These are phyloP conservation scores for Brachyptera putata DNA, from an alignment of 2,888 invertebrate genomes.

Conservation along the genomic window DNA sequence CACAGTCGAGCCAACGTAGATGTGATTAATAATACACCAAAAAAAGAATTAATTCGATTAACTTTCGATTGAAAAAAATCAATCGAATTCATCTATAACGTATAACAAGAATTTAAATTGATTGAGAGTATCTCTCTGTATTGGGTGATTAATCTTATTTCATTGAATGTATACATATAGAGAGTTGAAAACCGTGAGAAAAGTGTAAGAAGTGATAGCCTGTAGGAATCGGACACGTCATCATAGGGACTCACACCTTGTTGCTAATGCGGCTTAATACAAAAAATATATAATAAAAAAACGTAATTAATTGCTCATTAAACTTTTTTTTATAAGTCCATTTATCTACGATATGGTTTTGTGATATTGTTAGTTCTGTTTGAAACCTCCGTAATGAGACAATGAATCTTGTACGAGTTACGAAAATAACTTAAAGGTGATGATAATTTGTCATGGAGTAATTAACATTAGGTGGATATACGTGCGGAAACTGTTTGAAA, in stretches of 20 bases:
- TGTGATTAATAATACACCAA: conserved; percentile 12
- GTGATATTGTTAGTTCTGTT: too few species aligned
- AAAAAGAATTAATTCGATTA: conserved; percentile 12
- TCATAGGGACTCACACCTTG: background rate
- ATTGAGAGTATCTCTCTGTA: background rate
- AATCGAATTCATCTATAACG: background rate
- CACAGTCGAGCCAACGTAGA: background rate
- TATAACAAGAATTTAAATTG: conserved; percentile 13
- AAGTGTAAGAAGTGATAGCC: too few species aligned
- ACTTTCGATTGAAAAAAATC: background rate
- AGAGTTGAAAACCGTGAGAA: background rate
- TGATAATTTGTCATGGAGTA: conserved; percentile 16
- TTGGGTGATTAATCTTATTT: background rate
- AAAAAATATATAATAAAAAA: background rate
- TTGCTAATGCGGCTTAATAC: too few species aligned
- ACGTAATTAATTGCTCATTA: conserved; percentile 7
- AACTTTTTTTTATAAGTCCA: too few species aligned
- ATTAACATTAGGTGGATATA: background rate
- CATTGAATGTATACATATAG: too few species aligned
- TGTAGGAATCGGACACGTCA: background rate
- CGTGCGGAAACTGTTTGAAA: conserved; percentile 9
- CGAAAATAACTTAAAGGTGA: background rate
- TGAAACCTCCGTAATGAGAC: too few species aligned
- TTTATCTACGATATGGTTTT: too few species aligned
- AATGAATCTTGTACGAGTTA: too few species aligned